Conservation (phyloP, 2,888 invertebrate species). For the Cheilosia impressa region DNA sequence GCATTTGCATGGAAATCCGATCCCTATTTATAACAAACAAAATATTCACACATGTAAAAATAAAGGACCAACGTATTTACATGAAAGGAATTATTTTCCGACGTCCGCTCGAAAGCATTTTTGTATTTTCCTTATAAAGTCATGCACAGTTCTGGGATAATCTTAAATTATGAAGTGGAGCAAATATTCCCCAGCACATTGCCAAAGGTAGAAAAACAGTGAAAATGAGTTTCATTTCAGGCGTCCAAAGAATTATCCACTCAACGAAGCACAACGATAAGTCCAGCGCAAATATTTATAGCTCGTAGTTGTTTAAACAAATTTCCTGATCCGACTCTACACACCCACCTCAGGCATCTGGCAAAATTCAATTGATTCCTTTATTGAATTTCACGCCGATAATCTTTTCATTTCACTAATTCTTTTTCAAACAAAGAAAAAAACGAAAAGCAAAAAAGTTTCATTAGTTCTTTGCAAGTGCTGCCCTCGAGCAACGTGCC, state of each 20-base stretch:
- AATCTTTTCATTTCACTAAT: constrained; percentile 50
- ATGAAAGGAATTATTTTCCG: too few relatives aligned
- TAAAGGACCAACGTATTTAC: too few relatives aligned
- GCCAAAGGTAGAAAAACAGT: too few relatives aligned
- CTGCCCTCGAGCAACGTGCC: constrained; percentile 31
- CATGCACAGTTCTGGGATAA: too few relatives aligned
- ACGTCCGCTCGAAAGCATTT: too few relatives aligned
- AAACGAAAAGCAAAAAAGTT: background rate
- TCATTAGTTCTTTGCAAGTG: background rate
- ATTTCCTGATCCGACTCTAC: background rate
- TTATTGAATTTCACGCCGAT: constrained; percentile 53
- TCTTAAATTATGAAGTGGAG: too few relatives aligned
- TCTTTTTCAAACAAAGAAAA: background rate
- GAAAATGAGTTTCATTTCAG: too few relatives aligned
- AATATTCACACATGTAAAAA: too few relatives aligned
- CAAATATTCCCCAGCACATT: too few relatives aligned
- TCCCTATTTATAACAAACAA: too few relatives aligned
- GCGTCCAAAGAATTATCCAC: constrained; percentile 1
- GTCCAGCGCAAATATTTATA: constrained; percentile 21
- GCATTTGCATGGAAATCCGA: too few relatives aligned
- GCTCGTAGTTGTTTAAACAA: constrained; percentile 15
- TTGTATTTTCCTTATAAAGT: too few relatives aligned
- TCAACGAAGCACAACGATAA: constrained; percentile 11
- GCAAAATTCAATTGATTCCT: constrained; percentile 30
- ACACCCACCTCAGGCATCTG: constrained; percentile 10